Conservation (phyloP, 1,140 invertebrate species). For the Conus ventricosus region DNA sequence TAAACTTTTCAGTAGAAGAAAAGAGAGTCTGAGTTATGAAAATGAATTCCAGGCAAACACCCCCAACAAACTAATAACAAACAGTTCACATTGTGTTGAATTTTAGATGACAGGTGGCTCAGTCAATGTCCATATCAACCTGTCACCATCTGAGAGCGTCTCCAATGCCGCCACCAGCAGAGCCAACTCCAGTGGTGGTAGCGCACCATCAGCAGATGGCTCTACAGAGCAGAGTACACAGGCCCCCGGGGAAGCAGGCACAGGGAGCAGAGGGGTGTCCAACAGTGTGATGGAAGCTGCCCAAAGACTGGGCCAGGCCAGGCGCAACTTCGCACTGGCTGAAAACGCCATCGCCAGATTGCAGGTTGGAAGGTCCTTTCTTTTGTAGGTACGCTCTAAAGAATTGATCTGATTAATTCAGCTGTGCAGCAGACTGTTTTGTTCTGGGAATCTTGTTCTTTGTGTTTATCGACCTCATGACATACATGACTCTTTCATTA, state of each 20-base stretch:
- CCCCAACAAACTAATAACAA: no score
- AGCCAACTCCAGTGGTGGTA: not conserved
- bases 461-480: no score
- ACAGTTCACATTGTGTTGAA: no score
- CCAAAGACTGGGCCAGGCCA: conserved; percentile 63
- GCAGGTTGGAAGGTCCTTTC: conserved; percentile 52
- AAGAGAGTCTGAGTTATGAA: no score
- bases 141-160: conserved; percentile 59
- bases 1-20: no score
- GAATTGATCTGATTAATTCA: no score
- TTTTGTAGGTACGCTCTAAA: not conserved
- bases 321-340: conserved; percentile 68
- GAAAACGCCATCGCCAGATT: conserved; percentile 64
- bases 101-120: conserved; percentile 72
- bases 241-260: not conserved
- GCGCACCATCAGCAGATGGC: not conserved
- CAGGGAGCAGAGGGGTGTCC: not conserved
- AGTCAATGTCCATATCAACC: conserved; percentile 75
- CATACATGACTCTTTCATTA: no score
- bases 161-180: not conserved
- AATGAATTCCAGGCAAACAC: no score
- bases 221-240: not conserved
- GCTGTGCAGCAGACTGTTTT: not conserved
- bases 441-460: no score
- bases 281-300: not conserved